Evolutionary conservation across 1,140 invertebrate species (phyloP), one percentile per base, ranked within the genome.

Genomic region (Nebria ingens): DNA sequence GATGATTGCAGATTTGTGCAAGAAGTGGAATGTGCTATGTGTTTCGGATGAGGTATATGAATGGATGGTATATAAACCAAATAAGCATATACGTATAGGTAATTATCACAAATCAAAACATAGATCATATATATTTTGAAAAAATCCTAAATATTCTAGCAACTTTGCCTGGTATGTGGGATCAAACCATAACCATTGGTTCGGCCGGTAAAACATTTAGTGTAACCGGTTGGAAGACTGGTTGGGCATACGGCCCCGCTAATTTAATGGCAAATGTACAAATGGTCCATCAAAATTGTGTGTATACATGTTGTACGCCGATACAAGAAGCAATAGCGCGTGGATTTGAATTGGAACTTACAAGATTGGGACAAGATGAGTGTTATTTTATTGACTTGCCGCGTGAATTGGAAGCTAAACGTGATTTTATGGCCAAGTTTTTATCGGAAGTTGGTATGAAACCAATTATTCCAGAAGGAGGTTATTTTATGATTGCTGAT

Each of bases 21-120:
- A 89, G 64, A 94, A 98, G 68, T 86, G 92, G 79, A 86, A 99
- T 71, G 85, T 89, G 3, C 72, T 98, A 3, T 93, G 92, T 55
- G 74, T 99, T 19, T 86, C 91, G 4, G 96, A 99, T 74, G 97
- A 99, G 73, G 97, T 99, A 1, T 99, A 99, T 62, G 96, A 99
- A 73, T 98, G 93, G 91, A 81, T 99, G 62, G 86, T 93, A 17
- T 98, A 91, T 67, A 80, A 89, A 65, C 86, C 86, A 1, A 75
- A 82, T 42, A 78, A 93, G 68, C 96, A 98, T 73, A 65, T 68
- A 20, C 59, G 68, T 59, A 71, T 71, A n/a, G 65, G 68, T 68
- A 63, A 23, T 55, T 52, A 12, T n/a, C n/a, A n/a, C n/a, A n/a
- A 45, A 55, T 54, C 6, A 50, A 55, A 51, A 2, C 23, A 54